Conservation (phyloP, 2,113 vertebrate species). For the Crotalus viridis region DNA sequence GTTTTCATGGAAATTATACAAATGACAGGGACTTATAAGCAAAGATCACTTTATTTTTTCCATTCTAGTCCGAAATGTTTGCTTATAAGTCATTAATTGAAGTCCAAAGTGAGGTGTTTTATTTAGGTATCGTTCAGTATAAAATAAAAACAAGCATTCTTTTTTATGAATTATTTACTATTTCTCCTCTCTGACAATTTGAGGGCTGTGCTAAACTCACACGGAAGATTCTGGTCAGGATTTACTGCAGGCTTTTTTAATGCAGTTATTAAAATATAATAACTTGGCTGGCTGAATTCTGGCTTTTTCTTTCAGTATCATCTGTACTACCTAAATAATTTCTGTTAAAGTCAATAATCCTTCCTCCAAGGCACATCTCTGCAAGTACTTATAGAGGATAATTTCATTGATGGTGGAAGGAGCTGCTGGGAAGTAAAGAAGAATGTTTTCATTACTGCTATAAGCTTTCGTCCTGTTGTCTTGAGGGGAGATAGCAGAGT, state of each 20-base stretch:
- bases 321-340: neutral
- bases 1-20: neutral
- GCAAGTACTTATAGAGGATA: neutral
- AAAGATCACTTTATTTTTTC: neutral
- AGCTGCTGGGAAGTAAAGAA: neutral
- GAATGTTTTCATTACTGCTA: neutral
- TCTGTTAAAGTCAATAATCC: neutral
- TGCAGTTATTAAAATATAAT: neutral
- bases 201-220: neutral
- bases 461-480: neutral
- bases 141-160: neutral
- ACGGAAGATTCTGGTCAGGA: neutral
- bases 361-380: neutral
- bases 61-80: neutral
- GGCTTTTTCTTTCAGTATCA: neutral
- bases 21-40: neutral
- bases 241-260: neutral
- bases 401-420: neutral
- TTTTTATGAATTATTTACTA: neutral
- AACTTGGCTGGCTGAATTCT: neutral
- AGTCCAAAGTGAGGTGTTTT: neutral
- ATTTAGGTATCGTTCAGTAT: neutral
- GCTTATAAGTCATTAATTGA: rapidly evolving
- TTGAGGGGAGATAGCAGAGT: neutral
- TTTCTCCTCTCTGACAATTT: neutral